phyloP scores from a whole-genome alignment of 2,113 vertebrate genomes.

The Cyanistes caeruleus region DNA sequence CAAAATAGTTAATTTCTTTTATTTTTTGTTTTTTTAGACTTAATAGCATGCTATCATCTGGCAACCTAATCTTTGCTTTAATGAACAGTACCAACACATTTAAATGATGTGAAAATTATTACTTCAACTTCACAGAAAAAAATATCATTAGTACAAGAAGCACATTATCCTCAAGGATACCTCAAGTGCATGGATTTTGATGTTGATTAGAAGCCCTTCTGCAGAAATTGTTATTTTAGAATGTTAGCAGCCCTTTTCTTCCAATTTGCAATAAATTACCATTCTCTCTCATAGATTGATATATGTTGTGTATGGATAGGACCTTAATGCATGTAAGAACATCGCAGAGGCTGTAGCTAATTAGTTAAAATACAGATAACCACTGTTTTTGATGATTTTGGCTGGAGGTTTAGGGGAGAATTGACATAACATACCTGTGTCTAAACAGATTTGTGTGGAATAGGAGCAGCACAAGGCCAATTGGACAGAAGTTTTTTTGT shows the following conservation, averaged over 20 bases:
- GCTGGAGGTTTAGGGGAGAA: not conserved
- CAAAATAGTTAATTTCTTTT: constrained; percentile 33
- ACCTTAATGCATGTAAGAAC: not conserved
- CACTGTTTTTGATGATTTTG: not conserved
- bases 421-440: not conserved
- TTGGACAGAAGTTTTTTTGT: not conserved
- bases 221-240: not conserved
- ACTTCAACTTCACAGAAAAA: constrained; percentile 25
- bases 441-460: not conserved
- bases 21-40: not conserved
- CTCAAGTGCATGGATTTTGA: constrained; percentile 1
- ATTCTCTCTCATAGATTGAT: not conserved
- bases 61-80: constrained; percentile 43
- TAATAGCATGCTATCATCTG: constrained; percentile 18
- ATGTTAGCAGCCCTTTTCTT: not conserved
- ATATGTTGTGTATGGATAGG: not conserved
- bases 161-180: constrained; percentile 28
- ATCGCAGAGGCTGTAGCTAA: not conserved
- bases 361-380: not conserved
- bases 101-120: constrained; percentile 37
- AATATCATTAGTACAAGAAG: constrained; percentile 18
- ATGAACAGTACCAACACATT: constrained; percentile 37
- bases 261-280: not conserved
- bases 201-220: not conserved
- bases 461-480: not conserved